Percentiles rank a stretch among this genome's conserved stretches.
Evolutionary conservation across 2,797 vertebrate genomes (phyloP).

Genomic region (Leptodactylus fallax): DNA sequence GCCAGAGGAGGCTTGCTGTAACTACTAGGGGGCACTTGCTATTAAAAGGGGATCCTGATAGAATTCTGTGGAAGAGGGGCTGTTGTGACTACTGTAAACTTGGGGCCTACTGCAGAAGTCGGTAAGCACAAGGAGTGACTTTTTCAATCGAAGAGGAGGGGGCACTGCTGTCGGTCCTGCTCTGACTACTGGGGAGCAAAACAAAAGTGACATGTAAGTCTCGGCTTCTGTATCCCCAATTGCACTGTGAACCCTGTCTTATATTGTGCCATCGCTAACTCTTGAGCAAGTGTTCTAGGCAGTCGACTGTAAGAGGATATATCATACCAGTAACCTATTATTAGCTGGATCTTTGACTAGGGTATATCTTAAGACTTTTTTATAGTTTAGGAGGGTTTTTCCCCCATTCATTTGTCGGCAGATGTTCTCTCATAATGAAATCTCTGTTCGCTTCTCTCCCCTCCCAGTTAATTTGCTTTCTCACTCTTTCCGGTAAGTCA

Average conservation of each 20-base stretch:
- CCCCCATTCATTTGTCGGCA: not conserved
- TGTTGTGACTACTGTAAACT: too few relatives aligned
- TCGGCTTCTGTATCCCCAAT: too few relatives aligned
- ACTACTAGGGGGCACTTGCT: not conserved
- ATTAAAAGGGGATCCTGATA: too few relatives aligned
- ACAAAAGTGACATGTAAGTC: too few relatives aligned
- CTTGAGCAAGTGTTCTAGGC: not conserved
- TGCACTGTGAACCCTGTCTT: too few relatives aligned
- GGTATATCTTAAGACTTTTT: not conserved
- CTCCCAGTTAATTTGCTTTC: conserved; percentile 19
- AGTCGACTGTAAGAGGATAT: not conserved
- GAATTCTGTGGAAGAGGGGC: too few relatives aligned
- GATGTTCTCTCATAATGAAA: not conserved
- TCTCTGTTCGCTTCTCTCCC: not conserved
- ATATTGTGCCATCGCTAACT: not conserved
- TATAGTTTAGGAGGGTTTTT: not conserved
- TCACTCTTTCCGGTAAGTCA: not conserved
- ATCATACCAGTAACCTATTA: not conserved
- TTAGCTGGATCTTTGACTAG: not conserved
- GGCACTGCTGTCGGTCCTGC: not conserved
- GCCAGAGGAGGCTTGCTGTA: not conserved
- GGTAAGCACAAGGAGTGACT: too few relatives aligned
- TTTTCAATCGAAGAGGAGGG: too few relatives aligned
- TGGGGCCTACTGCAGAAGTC: too few relatives aligned
- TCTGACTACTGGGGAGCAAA: not conserved